phyloP scores from a whole-genome alignment of 1,140 invertebrate genomes.

The Megalonaias nervosa region DNA sequence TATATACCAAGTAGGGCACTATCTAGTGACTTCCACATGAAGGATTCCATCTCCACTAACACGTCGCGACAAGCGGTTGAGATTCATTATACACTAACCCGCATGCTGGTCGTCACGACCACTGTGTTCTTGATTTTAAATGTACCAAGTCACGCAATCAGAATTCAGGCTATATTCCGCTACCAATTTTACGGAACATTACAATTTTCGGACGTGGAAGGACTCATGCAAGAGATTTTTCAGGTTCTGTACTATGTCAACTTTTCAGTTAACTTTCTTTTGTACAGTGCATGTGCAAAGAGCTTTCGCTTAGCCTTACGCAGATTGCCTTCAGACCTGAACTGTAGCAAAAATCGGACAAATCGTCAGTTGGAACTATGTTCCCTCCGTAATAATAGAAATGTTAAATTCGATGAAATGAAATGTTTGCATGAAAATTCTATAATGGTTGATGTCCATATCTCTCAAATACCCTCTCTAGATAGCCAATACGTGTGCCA shows the following conservation, averaged over 20 bases:
- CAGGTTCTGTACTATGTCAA: constrained; percentile 84
- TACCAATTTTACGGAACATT: constrained; percentile 39
- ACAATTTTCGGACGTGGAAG: constrained; percentile 44
- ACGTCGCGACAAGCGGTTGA: constrained; percentile 47
- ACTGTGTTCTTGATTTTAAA: constrained; percentile 85
- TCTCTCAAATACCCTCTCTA: constrained; percentile 50
- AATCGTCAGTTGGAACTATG: background rate
- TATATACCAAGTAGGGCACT: constrained; percentile 7
- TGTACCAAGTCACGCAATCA: constrained; percentile 76
- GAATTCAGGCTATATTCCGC: constrained; percentile 63
- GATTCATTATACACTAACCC: constrained; percentile 82
- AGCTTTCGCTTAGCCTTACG: constrained; percentile 48
- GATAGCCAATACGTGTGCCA: constrained; percentile 41
- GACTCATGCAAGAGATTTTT: constrained; percentile 75
- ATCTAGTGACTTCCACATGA: constrained; percentile 1
- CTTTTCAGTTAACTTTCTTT: constrained; percentile 88
- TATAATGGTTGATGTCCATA: constrained; percentile 52
- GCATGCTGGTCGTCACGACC: constrained; percentile 86
- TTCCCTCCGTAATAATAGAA: constrained; percentile 3
- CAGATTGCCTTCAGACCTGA: constrained; percentile 31
- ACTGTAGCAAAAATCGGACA: background rate
- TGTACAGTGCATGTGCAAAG: constrained; percentile 78
- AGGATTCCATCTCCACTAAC: too few species aligned
- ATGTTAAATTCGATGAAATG: background rate
- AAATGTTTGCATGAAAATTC: constrained; percentile 40